A percentile compares a stretch with the other conserved stretches of the same genome.
Conservation (phyloP, 2,113 vertebrate species). For the Chionis minor region DNA sequence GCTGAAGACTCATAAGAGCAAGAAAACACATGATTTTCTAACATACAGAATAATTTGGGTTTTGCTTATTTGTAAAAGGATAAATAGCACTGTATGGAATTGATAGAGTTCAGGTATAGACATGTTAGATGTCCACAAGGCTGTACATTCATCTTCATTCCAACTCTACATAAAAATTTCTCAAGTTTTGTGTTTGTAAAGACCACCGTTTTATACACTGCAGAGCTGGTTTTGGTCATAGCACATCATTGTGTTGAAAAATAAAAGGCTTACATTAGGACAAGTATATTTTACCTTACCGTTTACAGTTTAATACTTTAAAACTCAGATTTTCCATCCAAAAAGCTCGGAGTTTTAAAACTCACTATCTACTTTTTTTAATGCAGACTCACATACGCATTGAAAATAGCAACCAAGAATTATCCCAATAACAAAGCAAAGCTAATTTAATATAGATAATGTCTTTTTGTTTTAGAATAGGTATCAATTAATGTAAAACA, state of each 20-base stretch:
- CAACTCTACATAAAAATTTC: background rate
- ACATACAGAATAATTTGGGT: background rate
- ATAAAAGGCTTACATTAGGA: background rate
- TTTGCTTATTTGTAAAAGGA: background rate
- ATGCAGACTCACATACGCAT: background rate
- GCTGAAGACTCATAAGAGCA: background rate
- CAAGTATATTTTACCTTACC: background rate
- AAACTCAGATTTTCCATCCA: background rate
- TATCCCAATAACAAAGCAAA: background rate
- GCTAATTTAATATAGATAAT: background rate
- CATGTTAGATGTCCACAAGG: background rate
- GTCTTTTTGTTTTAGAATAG: background rate
- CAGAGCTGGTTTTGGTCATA: background rate
- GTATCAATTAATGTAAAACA: background rate
- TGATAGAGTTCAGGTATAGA: background rate
- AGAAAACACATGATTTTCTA: background rate
- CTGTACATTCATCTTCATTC: background rate
- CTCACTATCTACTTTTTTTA: background rate
- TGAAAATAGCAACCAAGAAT: background rate
- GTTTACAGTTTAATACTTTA: background rate
- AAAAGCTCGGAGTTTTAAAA: background rate
- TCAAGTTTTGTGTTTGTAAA: background rate
- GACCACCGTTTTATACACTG: background rate
- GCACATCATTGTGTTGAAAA: background rate
- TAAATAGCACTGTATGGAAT: background rate